Base-by-base conservation (phyloP, 2,888 invertebrate genomes). In the Flexamia atlantica region DNA sequence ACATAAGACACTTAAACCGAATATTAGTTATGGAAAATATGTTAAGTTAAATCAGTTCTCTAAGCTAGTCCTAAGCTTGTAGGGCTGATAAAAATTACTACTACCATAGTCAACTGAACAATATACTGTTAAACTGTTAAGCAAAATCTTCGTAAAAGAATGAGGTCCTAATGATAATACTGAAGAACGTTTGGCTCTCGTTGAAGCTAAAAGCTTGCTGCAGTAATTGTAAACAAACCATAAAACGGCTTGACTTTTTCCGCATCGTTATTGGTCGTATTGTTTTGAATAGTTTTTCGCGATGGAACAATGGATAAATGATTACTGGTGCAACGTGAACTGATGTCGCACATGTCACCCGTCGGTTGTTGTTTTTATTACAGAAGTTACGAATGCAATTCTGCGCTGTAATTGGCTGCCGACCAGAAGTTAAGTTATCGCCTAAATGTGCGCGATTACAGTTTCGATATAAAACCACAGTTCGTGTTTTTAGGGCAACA, bases 361-460 rank as follows among this genome's bases (percentile, higher is more conserved):
- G 23, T 64, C 64, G 28, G 10, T 64, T 64, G 57, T 57, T 57
- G 64, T 64, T 64, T 64, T 64, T 64, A 57, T 57, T 57, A 30
- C 64, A 28, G 28, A 53, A 53, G 28, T 64, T 64, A 64, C 64
- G 64, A 64, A 64, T 64, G 64, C 30, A 30, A 64, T 64, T 64
- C 64, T 25, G 30, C 25, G 46, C 46, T 46, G 20, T 28, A 30
- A 14, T 64, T 64, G 64, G 64, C 30, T 25, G 28, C n/a, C 28
- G 30, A 9, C 64, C 30, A 64, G 57, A 57, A 64, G 30, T 57
- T 57, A 57, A 57, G 57, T 64, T 64, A 64, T 64, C 30, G 64
- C 30, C 28, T 64, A 17, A 64, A 64, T 64, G 64, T 64, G 64
- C 64, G 30, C 9, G 14, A 28, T 30, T 28, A 28, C 30, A 25